A percentile compares a stretch with the other conserved stretches of the same genome.
Conservation (phyloP, 2,888 invertebrate species). For the Carterocephalus palaemon region DNA sequence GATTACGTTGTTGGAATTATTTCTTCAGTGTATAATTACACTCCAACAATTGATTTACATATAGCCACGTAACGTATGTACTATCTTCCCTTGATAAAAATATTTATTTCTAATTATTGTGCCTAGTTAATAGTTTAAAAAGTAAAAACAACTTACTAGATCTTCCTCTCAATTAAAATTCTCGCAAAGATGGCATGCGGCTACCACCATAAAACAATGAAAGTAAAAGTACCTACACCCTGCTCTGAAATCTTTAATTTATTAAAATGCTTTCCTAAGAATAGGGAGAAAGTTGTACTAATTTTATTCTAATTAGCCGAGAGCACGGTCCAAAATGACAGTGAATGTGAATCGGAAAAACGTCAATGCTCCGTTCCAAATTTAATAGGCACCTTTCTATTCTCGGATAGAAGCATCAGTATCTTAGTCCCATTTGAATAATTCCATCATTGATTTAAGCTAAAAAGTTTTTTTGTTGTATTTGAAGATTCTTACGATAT, state of each 20-base stretch:
- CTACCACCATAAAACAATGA: slow-evolving; percentile 1
- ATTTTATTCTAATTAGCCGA: slow-evolving; percentile 63
- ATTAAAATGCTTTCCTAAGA: slow-evolving; percentile 11
- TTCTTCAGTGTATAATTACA: too few species aligned
- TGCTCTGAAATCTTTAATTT: slow-evolving; percentile 7
- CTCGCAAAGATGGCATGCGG: too few species aligned
- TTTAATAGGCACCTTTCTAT: slow-evolving; percentile 56
- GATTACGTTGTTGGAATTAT: too few species aligned
- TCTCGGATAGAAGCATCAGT: slow-evolving; percentile 45
- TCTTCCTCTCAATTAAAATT: not conserved
- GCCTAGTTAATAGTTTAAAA: too few species aligned
- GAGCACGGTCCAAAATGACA: slow-evolving; percentile 39
- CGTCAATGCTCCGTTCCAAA: slow-evolving; percentile 58
- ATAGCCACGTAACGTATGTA: too few species aligned
- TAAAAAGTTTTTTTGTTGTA: slow-evolving; percentile 37
- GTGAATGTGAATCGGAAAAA: slow-evolving; percentile 55
- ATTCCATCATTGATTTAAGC: slow-evolving; percentile 52
- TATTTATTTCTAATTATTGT: too few species aligned
- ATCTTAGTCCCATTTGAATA: slow-evolving; percentile 55
- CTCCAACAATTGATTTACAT: too few species aligned
- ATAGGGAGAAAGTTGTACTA: slow-evolving; percentile 37
- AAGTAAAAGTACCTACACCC: not conserved
- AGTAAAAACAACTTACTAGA: too few species aligned
- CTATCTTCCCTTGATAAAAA: too few species aligned
- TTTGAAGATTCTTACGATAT: slow-evolving; percentile 26